These are phyloP conservation scores for Tetragnatha montana DNA, from an alignment of 2,888 invertebrate genomes.

Conservation along the genomic window DNA sequence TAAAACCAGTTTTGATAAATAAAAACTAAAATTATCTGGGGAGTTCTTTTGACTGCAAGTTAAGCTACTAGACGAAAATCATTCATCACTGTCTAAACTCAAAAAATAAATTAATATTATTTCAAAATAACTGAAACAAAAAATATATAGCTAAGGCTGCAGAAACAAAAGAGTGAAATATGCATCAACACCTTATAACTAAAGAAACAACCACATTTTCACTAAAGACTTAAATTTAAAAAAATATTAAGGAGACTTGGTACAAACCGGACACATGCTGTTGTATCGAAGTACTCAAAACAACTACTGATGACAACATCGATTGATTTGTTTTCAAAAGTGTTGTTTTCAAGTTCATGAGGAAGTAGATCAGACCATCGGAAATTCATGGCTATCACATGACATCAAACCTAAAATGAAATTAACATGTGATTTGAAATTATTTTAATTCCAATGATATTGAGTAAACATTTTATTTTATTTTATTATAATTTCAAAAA, in stretches of 20 bases:
- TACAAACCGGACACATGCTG: conserved; percentile 77
- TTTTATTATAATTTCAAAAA: neutral
- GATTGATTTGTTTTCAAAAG: conserved; percentile 75
- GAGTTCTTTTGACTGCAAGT: too few relatives aligned
- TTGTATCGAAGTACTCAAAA: conserved; percentile 76
- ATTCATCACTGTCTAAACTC: too few relatives aligned
- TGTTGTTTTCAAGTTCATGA: conserved; percentile 9
- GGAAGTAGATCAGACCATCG: conserved; percentile 61
- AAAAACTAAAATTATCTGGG: too few relatives aligned
- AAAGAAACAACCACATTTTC: neutral
- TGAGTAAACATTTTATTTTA: too few relatives aligned
- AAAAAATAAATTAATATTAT: too few relatives aligned
- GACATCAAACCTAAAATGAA: conserved; percentile 12
- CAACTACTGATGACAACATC: conserved; percentile 78
- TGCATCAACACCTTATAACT: neutral
- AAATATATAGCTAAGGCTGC: neutral
- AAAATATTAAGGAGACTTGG: neutral
- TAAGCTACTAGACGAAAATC: too few relatives aligned
- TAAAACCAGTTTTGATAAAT: too few relatives aligned
- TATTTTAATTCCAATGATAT: too few relatives aligned
- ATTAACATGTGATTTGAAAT: neutral
- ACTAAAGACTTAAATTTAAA: neutral
- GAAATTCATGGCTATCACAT: conserved; percentile 27
- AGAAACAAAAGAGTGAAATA: neutral
- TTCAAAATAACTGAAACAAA: too few relatives aligned